phyloP scores from a whole-genome alignment of 2,797 vertebrate genomes.

The Acanthis flammea region DNA sequence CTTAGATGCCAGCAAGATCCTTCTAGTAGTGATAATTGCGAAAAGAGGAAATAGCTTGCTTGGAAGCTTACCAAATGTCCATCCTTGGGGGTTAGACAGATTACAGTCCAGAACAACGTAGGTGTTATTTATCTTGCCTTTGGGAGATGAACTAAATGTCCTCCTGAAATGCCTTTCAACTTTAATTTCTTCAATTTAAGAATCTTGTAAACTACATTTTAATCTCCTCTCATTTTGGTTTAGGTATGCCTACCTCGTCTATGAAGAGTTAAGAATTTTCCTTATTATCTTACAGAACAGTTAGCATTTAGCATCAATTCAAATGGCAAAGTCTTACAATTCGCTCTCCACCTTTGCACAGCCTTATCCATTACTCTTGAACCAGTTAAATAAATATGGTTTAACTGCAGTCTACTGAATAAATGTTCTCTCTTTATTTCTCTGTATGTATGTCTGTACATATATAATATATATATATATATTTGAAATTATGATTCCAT shows the following conservation, averaged over 20 bases:
- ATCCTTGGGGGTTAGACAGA: background rate
- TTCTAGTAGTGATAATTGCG: background rate
- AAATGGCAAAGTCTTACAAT: background rate
- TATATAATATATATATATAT: slow-evolving; percentile 12
- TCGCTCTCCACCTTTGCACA: slow-evolving; percentile 19
- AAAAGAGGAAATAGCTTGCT: slow-evolving; percentile 15
- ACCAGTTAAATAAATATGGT: slow-evolving; percentile 10
- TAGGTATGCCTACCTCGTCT: background rate
- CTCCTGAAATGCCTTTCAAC: background rate
- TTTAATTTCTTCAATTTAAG: background rate
- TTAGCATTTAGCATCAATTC: slow-evolving; percentile 33
- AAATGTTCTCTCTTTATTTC: slow-evolving; percentile 38
- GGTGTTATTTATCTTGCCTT: background rate
- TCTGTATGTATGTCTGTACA: slow-evolving; percentile 20
- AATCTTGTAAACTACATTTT: background rate
- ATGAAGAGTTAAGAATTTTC: slow-evolving; percentile 22
- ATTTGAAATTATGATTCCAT: slow-evolving; percentile 53
- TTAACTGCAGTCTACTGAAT: slow-evolving; percentile 14
- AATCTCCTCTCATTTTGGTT: background rate
- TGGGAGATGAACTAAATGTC: background rate
- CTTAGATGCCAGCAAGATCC: background rate
- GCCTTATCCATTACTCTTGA: slow-evolving; percentile 1
- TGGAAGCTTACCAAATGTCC: slow-evolving; percentile 30
- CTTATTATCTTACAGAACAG: background rate
- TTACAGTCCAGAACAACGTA: background rate